Base-by-base conservation (phyloP, 2,113 vertebrate genomes). In the Zosterops hypoxanthus region DNA sequence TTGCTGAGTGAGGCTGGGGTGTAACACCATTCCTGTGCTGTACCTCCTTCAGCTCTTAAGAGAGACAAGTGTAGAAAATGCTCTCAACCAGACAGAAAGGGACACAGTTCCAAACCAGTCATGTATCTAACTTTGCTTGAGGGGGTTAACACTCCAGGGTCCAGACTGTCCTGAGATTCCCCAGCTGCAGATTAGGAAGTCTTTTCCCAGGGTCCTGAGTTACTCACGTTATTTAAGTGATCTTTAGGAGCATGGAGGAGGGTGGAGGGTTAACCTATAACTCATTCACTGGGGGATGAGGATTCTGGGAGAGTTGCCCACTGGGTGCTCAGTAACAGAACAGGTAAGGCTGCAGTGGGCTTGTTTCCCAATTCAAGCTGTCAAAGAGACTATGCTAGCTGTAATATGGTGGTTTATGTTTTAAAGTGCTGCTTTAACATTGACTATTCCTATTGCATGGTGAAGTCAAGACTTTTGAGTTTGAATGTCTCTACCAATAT, bases 1-100 rank as follows among this genome's bases (percentile, higher is more conserved):
- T 57, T 8, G 0, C 23, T 0, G 2, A 42, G 6, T 2, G 20
- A 52, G 25, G 19, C 14, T 29, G 22, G 25, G 14, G 11, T 1
- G 1, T 31, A 34, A 24, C 36, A 34, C 20, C 56, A 34, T 66
- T 65, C 25, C 60, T 65, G 14, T 8, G 18, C 18, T 75, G 2
- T 34, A 4, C 21, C 73, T 59, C 49, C 33, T 79, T 33, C 44
- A 82, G 29, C 63, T 88, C 21, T 33, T 63, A 19, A 29, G 55
- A 56, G 28, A 29, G 25, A 21, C 16, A 1, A 36, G 4, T 60
- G 25, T 39, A 46, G 57, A 31, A 88, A 82, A 34, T 53, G 16
- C 12, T 85, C 3, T 41, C 20, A 39, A 44, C 19, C 19, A 49
- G 14, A 53, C 1, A 4, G 24, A 17, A 83, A 20, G 26, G 20